Percentiles rank a stretch among this genome's conserved stretches.
Conservation (phyloP, 2,797 vertebrate species). For the Rhinichthys osculus region DNA sequence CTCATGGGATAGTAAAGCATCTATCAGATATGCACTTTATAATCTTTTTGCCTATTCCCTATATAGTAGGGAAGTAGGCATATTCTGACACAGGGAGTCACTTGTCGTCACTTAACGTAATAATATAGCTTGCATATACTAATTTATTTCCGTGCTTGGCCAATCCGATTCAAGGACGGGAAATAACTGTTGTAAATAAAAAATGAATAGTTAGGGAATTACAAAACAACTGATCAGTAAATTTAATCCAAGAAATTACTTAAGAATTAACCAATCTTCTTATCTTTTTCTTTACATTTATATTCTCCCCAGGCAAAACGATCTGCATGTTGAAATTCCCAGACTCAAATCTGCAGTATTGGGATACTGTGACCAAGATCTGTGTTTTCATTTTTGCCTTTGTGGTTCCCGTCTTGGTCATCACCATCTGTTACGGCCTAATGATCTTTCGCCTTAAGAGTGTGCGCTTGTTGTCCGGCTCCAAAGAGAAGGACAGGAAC, state of each 20-base stretch:
- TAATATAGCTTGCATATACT: background rate
- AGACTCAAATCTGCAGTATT: slow-evolving; percentile 84
- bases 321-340: slow-evolving; percentile 89
- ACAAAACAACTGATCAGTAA: background rate
- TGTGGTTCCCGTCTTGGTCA: slow-evolving; percentile 91
- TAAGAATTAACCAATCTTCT: background rate
- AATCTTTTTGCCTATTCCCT: background rate
- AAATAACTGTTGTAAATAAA: background rate
- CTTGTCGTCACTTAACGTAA: background rate
- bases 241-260: background rate
- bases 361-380: slow-evolving; percentile 93
- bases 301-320: slow-evolving; percentile 77
- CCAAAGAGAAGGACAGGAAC: slow-evolving; percentile 94
- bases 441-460: slow-evolving; percentile 96
- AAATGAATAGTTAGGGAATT: background rate
- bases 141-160: background rate
- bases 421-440: slow-evolving; percentile 94
- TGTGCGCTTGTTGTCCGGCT: slow-evolving; percentile 93
- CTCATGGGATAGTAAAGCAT: background rate
- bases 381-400: slow-evolving; percentile 97
- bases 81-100: background rate
- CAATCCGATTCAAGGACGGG: background rate
- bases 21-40: background rate
- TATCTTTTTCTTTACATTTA: slow-evolving; percentile 46
- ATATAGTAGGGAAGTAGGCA: background rate